Base-by-base conservation (phyloP, 2,888 invertebrate genomes). In the Polymixis flavicincta region DNA sequence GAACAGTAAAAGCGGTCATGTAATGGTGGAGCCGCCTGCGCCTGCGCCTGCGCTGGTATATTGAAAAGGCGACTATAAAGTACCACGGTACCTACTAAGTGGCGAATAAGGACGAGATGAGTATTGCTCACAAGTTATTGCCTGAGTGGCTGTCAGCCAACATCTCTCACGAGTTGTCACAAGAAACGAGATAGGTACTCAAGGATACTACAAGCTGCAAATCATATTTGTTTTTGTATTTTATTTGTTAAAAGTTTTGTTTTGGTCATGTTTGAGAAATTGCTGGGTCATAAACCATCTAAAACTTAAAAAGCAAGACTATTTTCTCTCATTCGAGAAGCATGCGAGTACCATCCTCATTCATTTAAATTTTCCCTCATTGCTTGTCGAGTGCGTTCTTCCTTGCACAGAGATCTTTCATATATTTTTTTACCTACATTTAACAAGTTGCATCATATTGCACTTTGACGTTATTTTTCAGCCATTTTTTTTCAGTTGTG, bases 1-100 rank as follows among this genome's bases (percentile, higher is more conserved):
- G 50, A 57, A 57, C 65, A 70, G 82, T 85, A 69, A 67, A 50
- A 69, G 59, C 55, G 61, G 32, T 65, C 71, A 57, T 74, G 42
- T 74, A 11, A 9, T 57, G 65, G 60, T 6, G 55, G 48, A 32
- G 28, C 22, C 65, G 50, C 19, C 19, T 28, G 37, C 28, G 60
- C 28, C 52, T 14, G 28, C 50, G 25, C 54, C 71, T 14, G 28
- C 50, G 25, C 54, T 68, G 22, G 63, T 42, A 48, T 67, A 61
- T 72, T 71, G 50, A 61, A 25, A 67, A 69, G 50, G 45, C 60
- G 61, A 14, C 37, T 60, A 22, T 71, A 78, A 74, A 48, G 74
- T 25, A 54, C 19, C 37, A 13, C n/a, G n/a, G n/a, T n/a, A 13
- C 0, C n/a, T 17, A 25, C 32, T 32, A 13, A 64, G 48, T 19